Conservation (phyloP, 2,888 invertebrate species). For the Biston betularia region DNA sequence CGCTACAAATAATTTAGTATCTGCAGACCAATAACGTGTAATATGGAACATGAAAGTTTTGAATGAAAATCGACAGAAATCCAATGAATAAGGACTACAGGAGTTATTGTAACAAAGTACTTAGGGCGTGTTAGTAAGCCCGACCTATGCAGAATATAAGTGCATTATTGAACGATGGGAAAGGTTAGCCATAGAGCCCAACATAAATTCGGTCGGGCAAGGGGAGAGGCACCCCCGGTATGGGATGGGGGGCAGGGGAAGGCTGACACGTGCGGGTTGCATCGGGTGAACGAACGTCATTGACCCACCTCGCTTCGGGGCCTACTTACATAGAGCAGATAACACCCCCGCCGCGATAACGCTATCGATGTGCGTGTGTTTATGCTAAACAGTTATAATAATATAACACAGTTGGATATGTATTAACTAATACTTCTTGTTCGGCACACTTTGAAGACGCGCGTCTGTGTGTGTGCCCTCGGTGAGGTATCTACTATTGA, state of each 20-base stretch:
- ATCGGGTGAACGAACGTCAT: conserved; percentile 84
- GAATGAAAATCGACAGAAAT: background rate
- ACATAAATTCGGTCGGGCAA: conserved; percentile 37
- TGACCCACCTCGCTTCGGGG: conserved; percentile 77
- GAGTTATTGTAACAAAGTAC: background rate
- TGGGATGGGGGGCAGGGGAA: conserved; percentile 54
- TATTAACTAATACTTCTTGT: conserved; percentile 30
- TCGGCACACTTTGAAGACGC: conserved; percentile 45
- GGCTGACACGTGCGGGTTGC: conserved; percentile 81
- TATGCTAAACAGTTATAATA: conserved; percentile 48
- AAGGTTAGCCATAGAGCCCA: conserved; percentile 40
- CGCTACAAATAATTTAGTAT: no score
- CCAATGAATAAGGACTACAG: background rate
- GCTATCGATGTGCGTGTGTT: conserved; percentile 53
- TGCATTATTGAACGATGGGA: conserved; percentile 36
- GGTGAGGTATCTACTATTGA: conserved; percentile 44
- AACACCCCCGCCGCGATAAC: conserved; percentile 75
- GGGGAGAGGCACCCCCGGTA: conserved; percentile 43
- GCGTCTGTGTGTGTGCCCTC: conserved; percentile 48
- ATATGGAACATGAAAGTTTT: no score
- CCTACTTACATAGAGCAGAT: conserved; percentile 75
- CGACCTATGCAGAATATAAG: conserved; percentile 29
- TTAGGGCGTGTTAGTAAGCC: background rate
- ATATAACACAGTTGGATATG: conserved; percentile 25
- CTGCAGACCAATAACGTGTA: no score